Base-by-base conservation (phyloP, 2,888 invertebrate genomes). In the Argyresthia goedartella region DNA sequence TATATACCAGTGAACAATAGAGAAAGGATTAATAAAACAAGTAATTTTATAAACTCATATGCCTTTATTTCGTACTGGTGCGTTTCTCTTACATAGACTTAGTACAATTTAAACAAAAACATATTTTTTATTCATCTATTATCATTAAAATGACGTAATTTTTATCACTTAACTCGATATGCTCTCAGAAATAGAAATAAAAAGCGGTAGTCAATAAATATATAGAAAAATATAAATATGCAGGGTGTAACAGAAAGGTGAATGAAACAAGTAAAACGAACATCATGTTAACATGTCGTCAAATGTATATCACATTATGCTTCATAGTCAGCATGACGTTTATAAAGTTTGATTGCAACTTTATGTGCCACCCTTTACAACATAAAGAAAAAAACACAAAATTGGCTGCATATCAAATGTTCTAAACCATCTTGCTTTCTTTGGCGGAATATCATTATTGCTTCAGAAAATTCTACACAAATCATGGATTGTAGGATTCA, bases 31-130 rank as follows among this genome's bases (percentile, higher is more conserved):
- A 25, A 25, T 25, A 2, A 25, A 25, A 25, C 25, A 25, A 25
- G 25, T 25, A 2, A 25, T 25, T 61, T 60, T 80, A 82, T 79
- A 85, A 85, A 85, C 72, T 86, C 81, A 80, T 84, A 80, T 86
- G 82, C 84, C 72, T 86, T 86, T 85, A 86, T 86, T 85, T 82
- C 85, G 76, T 85, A 85, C 81, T 85, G 85, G 85, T 86, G 85
- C 85, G 78, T 80, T 82, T 78, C 73, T 72, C 84, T 85, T 85
- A 85, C 69, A 80, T 73, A 72, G 74, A 77, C 76, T 81, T 78
- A 82, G 66, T 73, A 76, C 69, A 78, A 80, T 76, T 70, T 67
- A 73, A 76, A 73, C 75, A 76, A 78, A 71, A 76, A 43, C 66
- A 63, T 66, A 36, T 36, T 48, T 48, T 48, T 46, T 65, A 59